Conservation (phyloP, 35 echinoderm and acorn worm species). For the Heliocidaris erythrogramma region DNA sequence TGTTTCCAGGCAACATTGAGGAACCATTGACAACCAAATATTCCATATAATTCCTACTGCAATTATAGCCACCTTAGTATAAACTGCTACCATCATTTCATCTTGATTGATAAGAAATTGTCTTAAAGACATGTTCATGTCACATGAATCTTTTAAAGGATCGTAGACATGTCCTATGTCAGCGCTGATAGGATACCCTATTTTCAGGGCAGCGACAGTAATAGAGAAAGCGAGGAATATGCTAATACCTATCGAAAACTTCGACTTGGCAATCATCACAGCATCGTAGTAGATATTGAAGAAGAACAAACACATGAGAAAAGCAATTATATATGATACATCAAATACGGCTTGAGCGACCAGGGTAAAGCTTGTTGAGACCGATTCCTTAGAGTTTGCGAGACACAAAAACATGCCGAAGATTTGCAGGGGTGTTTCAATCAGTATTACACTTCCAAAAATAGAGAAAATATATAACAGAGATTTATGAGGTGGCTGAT, state of each 20-base stretch:
- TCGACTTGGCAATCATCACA: not conserved
- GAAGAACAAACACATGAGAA: not conserved
- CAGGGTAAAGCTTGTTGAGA: not conserved
- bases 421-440: not conserved
- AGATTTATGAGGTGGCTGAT: not conserved
- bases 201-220: not conserved
- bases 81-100: not conserved
- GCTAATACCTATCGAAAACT: not conserved
- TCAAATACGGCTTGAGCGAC: not conserved
- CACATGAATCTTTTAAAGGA: not conserved
- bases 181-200: not conserved
- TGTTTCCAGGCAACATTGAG: not conserved
- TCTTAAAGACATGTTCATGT: not conserved
- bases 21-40: not conserved
- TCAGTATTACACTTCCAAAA: not conserved
- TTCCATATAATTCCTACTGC: not conserved
- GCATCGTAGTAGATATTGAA: slow-evolving; percentile 6
- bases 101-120: not conserved
- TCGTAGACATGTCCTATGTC: not conserved
- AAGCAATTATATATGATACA: not conserved
- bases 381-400: not conserved
- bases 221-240: not conserved
- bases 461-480: not conserved
- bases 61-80: not conserved
- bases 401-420: not conserved